phyloP scores from a whole-genome alignment of 2,888 invertebrate genomes.

The Dasysyrphus albostriatus region DNA sequence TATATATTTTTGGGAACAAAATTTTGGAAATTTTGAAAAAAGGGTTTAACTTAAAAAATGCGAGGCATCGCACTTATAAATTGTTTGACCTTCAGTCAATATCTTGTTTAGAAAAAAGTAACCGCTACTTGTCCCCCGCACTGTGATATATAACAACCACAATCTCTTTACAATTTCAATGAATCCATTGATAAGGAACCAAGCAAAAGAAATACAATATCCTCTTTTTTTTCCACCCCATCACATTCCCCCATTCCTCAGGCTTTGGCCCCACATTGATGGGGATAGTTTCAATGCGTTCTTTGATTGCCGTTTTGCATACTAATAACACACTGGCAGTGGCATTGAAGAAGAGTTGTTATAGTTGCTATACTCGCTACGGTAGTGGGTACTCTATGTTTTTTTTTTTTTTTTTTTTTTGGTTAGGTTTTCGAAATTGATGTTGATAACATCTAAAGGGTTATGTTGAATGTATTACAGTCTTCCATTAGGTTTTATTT shows the following conservation, averaged over 20 bases:
- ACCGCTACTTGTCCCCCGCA: neutral
- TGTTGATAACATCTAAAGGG: conserved; percentile 71
- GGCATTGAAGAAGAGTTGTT: conserved; percentile 47
- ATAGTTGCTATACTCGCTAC: neutral
- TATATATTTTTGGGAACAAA: too few species aligned
- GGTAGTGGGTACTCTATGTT: neutral
- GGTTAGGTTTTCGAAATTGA: conserved; percentile 52
- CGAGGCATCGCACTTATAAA: too few species aligned
- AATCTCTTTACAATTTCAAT: conserved; percentile 53
- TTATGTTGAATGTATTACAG: conserved; percentile 53
- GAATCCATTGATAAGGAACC: conserved; percentile 47
- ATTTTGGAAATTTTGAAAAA: too few species aligned
- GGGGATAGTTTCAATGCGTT: conserved; percentile 70
- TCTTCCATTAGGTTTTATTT: conserved; percentile 26
- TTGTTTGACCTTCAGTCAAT: too few species aligned
- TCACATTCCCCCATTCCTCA: neutral
- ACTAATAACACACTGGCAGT: conserved; percentile 67
- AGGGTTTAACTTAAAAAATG: too few species aligned
- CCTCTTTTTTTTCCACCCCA: neutral
- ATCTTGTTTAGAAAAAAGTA: too few species aligned
- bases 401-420: conserved; percentile 37
- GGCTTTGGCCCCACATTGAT: neutral
- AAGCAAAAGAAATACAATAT: conserved; percentile 35
- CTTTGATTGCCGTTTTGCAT: conserved; percentile 74
- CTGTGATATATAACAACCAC: conserved; percentile 8